These are phyloP conservation scores for Seira musarum DNA, from an alignment of 2,888 invertebrate genomes.

Conservation along the genomic window DNA sequence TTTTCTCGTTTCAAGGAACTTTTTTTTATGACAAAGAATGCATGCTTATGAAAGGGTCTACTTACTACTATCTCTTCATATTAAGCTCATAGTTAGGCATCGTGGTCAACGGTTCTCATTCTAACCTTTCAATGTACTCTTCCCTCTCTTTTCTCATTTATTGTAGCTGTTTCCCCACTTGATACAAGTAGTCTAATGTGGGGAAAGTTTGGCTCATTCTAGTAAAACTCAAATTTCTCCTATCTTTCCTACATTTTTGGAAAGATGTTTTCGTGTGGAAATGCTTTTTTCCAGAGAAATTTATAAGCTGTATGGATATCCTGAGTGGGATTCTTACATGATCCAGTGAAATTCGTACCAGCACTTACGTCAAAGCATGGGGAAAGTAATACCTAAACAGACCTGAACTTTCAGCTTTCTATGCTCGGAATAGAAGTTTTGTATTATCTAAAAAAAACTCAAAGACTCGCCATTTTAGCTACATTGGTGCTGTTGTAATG, in stretches of 20 bases:
- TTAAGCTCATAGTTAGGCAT: neutral
- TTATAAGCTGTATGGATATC: slow-evolving; percentile 5
- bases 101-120: slow-evolving; percentile 5
- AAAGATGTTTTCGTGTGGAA: neutral
- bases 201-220: neutral
- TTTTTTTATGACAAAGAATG: slow-evolving; percentile 12
- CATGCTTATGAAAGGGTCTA: slow-evolving; percentile 19
- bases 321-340: neutral
- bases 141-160: neutral
- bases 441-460: neutral
- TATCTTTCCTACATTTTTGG: neutral
- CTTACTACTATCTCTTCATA: slow-evolving; percentile 16
- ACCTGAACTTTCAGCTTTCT: neutral
- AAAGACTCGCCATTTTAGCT: neutral
- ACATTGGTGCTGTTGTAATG: neutral
- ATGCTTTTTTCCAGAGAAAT: neutral
- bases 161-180: neutral
- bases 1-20: neutral
- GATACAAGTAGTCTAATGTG: neutral
- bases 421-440: neutral
- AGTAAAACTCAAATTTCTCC: neutral
- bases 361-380: neutral
- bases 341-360: slow-evolving; percentile 7
- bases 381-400: neutral
- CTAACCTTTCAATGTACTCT: slow-evolving; percentile 42